Evolutionary conservation across 2,113 vertebrate genomes (phyloP).

Genomic region (Arvicanthis niloticus): DNA sequence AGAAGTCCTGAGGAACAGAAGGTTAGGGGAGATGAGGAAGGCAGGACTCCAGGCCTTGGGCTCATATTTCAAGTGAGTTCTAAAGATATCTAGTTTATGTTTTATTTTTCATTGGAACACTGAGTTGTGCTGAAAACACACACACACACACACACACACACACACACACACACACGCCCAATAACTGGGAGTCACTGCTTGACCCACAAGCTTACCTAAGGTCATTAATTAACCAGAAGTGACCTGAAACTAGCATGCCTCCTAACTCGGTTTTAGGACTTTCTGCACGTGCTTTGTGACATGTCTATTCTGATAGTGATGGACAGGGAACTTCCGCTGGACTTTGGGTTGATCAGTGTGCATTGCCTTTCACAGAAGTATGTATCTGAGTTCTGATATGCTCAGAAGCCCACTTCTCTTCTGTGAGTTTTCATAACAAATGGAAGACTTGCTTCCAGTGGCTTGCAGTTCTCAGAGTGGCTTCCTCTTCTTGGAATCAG

Average conservation of each 20-base stretch:
- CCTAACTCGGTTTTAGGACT: neutral
- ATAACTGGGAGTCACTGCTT: neutral
- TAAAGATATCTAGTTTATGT: neutral
- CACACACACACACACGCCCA: neutral
- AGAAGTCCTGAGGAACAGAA: neutral
- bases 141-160: neutral
- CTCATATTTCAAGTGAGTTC: neutral
- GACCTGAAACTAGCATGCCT: neutral
- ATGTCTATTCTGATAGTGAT: neutral
- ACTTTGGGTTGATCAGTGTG: neutral
- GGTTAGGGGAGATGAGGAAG: neutral
- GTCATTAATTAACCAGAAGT: neutral
- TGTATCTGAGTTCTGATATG: neutral
- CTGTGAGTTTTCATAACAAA: neutral
- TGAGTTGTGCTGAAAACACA: neutral
- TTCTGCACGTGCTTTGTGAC: neutral
- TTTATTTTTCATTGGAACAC: constrained; percentile 37
- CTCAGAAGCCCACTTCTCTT: neutral
- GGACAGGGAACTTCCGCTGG: neutral
- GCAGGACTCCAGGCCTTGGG: neutral
- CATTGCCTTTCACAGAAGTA: neutral
- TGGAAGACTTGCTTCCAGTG: neutral
- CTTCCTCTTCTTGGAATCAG: constrained; percentile 3
- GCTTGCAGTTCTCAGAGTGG: neutral
- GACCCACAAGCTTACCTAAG: neutral